Percentiles rank a stretch among this genome's conserved stretches.
phyloP scores from a whole-genome alignment of 2,113 vertebrate genomes.

The Psammodynastes pulverulentus region DNA sequence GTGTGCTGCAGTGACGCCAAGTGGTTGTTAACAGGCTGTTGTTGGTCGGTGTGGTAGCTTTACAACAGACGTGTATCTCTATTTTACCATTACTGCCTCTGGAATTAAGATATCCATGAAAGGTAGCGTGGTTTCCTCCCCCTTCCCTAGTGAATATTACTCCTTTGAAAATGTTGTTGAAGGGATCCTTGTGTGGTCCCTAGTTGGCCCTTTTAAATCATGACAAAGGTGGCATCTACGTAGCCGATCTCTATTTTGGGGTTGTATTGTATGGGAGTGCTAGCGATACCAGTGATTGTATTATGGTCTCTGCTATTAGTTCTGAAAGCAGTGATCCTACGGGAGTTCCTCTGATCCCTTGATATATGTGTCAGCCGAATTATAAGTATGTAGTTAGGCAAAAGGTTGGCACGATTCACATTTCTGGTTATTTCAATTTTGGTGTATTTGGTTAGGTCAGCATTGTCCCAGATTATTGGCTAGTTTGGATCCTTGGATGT shows the following conservation, averaged over 20 bases:
- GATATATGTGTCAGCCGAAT: neutral
- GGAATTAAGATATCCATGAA: neutral
- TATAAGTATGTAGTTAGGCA: neutral
- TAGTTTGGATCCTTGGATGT: too few relatives aligned
- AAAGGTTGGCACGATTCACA: neutral
- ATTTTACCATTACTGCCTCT: neutral
- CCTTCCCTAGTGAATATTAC: neutral
- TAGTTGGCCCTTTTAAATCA: neutral
- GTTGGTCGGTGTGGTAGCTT: neutral
- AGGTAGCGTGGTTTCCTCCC: neutral
- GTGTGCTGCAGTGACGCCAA: neutral
- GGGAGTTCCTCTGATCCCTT: neutral
- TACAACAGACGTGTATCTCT: neutral
- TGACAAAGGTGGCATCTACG: neutral
- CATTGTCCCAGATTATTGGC: too few relatives aligned
- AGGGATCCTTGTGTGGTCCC: neutral
- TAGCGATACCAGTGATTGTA: neutral
- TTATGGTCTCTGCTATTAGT: neutral
- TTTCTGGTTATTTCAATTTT: neutral
- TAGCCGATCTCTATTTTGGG: neutral
- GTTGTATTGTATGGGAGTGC: neutral
- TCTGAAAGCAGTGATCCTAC: neutral
- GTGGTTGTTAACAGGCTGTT: neutral
- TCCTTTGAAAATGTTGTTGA: neutral
- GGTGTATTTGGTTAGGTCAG: neutral